Conservation (phyloP, 2,888 invertebrate genomes). For the Volucella inflata region DNA sequence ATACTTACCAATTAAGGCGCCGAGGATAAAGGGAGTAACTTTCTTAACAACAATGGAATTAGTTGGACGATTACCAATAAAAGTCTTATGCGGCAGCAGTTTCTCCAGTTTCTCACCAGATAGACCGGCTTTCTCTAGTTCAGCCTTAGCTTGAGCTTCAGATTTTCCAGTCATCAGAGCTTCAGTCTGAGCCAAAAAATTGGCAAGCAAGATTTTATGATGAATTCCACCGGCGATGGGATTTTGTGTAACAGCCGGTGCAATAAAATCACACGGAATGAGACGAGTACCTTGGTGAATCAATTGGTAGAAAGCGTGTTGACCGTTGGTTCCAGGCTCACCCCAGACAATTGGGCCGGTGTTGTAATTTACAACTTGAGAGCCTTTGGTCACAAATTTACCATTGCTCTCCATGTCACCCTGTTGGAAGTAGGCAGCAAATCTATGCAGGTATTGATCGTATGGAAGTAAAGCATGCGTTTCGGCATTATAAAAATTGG, state of each 20-base stretch:
- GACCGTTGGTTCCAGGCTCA: slow-evolving; percentile 99
- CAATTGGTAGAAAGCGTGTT: slow-evolving; percentile 99
- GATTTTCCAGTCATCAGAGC: slow-evolving; percentile 94
- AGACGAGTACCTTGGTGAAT: slow-evolving; percentile 94
- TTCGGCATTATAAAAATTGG: slow-evolving; percentile 97
- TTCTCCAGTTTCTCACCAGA: slow-evolving; percentile 89
- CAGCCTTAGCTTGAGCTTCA: slow-evolving; percentile 87
- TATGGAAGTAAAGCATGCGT: slow-evolving; percentile 98
- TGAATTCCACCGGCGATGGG: slow-evolving; percentile 91
- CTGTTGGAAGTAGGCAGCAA: slow-evolving; percentile 99
- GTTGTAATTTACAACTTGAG: slow-evolving; percentile 84
- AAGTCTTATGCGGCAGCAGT: slow-evolving; percentile 97
- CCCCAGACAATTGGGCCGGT: slow-evolving; percentile 86
- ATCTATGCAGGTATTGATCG: slow-evolving; percentile 99
- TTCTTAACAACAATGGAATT: slow-evolving; percentile 97
- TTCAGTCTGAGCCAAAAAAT: slow-evolving; percentile 99
- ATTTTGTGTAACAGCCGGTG: slow-evolving; percentile 96
- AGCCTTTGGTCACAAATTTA: slow-evolving; percentile 92
- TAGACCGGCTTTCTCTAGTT: slow-evolving; percentile 92
- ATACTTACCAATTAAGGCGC: slow-evolving; percentile 93
- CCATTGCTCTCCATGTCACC: slow-evolving; percentile 99
- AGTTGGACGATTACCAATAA: slow-evolving; percentile 98
- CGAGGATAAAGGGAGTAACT: slow-evolving; percentile 96
- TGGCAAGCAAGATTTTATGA: slow-evolving; percentile 97
- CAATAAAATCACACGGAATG: slow-evolving; percentile 98